Conservation (phyloP, 1,140 invertebrate species). For the Pseudoatta argentina region DNA sequence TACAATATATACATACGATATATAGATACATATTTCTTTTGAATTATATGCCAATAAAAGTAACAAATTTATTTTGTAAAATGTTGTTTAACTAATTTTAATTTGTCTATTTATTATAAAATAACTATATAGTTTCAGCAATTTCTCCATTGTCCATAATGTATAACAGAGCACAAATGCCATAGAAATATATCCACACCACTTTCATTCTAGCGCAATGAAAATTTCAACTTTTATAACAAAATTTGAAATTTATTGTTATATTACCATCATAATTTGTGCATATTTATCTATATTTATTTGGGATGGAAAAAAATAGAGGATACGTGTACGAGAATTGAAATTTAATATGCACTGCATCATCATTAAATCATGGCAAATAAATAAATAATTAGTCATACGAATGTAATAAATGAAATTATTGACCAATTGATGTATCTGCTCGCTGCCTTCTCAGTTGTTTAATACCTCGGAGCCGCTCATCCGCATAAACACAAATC, state of each 20-base stretch:
- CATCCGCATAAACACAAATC: constrained; percentile 42
- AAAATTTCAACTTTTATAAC: constrained; percentile 9
- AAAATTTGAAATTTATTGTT: not conserved
- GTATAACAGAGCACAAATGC: not conserved
- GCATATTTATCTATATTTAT: constrained; percentile 3
- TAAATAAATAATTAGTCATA: constrained; percentile 42
- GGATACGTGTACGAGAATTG: not conserved
- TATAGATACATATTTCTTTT: not conserved
- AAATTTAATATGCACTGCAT: constrained; percentile 9
- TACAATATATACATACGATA: not conserved
- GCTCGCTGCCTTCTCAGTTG: constrained; percentile 20
- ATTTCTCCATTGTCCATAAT: not conserved
- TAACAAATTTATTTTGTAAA: not conserved
- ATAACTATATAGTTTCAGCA: not conserved
- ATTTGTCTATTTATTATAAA: not conserved
- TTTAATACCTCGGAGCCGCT: constrained; percentile 8
- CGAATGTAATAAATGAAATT: constrained; percentile 42
- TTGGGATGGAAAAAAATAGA: not conserved
- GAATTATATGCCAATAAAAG: not conserved
- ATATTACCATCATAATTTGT: not conserved
- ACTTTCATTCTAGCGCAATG: not conserved
- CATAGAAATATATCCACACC: not conserved
- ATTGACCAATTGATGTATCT: not conserved
- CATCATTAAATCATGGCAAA: constrained; percentile 32
- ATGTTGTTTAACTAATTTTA: not conserved